Percentiles rank a stretch among this genome's conserved stretches.
phyloP scores from a whole-genome alignment of 2,113 vertebrate species.

The Albula goreensis region DNA sequence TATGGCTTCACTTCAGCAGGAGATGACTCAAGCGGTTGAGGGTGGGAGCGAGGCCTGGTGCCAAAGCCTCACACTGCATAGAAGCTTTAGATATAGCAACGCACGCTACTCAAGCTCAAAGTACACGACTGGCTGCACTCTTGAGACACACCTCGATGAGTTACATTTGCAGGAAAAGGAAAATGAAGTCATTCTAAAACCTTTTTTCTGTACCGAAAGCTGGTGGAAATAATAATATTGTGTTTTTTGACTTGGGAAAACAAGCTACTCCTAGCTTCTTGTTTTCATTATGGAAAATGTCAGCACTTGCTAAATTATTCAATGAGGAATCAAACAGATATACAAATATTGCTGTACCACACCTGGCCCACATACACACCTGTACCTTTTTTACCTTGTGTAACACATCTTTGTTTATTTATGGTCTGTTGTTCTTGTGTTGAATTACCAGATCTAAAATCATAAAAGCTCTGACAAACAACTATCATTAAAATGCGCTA shows the following conservation, averaged over 20 bases:
- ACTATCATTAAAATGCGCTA: too few species aligned
- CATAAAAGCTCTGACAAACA: too few species aligned
- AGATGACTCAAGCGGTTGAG: background rate
- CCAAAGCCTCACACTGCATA: background rate
- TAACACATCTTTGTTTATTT: too few species aligned
- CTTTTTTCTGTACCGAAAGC: background rate
- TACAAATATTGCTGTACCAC: background rate
- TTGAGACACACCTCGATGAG: slow-evolving; percentile 9
- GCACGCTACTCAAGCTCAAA: background rate
- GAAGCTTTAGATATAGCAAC: background rate
- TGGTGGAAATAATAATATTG: background rate
- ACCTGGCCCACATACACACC: background rate
- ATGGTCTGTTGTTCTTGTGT: too few species aligned
- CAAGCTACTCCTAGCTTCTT: background rate
- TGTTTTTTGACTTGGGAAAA: background rate
- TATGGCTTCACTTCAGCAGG: background rate
- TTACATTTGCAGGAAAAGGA: slow-evolving; percentile 8
- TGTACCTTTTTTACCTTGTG: background rate
- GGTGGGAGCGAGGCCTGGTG: background rate
- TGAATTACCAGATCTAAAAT: too few species aligned
- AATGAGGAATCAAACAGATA: background rate
- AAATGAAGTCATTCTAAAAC: slow-evolving; percentile 20
- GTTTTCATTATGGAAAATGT: background rate
- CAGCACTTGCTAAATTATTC: background rate
- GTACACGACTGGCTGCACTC: background rate